Evolutionary conservation across 2,888 invertebrate species (phyloP), one percentile per base, ranked within the genome.

Genomic region (Dicroscelio sp.): DNA sequence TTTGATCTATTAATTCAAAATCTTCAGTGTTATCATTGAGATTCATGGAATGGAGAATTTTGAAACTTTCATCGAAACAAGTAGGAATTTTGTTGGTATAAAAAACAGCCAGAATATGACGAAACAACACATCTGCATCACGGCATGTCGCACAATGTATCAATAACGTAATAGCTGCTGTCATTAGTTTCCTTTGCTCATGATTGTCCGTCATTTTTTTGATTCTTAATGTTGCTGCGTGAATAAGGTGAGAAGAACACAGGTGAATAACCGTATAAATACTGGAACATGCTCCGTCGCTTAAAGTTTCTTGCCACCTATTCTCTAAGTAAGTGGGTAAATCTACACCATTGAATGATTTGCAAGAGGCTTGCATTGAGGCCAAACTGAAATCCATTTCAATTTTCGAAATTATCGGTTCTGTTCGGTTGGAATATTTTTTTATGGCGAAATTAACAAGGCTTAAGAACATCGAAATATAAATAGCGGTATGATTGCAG

Each of bases 201-300:
- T 38, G 67, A 69, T 76, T 69, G 12, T 60, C 33, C 25, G 52
- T 55, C 17, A 84, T 48, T n/a, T 67, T 60, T 48, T 78, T 65
- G 2, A 88, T 67, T 65, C 69, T 55, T 35, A 23, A 33, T 31
- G 55, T 63, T 25, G 48, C 71, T 23, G 88, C 76, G n/a, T 84
- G 69, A 23, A 78, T 55, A 2, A 78, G 23, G 30, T 84, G 83
- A 10, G 88, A 84, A 5, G 88, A 88, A 31, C 88, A 88, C 8
- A 88, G 33, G 71, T 88, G 88, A 10, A 88, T 60, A 10, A 75
- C 73, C 0, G 85, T 85, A 27, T 55, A 71, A 60, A 35, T 17
- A 17, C 4, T 3, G 3, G 12, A 4, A 43, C 2, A 4, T 3
- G 38, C 10, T 25, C 43, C 17, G 10, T 43, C 25, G 20, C 14